Evolutionary conservation across 2,797 vertebrate species (phyloP).

Genomic region (Phalloptychus januarius): DNA sequence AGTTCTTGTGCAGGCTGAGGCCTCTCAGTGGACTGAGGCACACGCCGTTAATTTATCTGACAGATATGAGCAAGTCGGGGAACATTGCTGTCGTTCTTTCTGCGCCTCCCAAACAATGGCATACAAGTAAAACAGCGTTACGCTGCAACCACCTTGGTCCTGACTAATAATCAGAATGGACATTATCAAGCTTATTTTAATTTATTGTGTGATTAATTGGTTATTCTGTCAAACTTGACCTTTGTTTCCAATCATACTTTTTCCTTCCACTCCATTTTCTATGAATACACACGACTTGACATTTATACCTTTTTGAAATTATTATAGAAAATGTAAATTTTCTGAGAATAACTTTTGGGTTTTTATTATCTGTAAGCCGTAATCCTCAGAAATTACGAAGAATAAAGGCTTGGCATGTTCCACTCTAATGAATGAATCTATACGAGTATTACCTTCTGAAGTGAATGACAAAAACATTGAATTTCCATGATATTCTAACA

Average conservation of each 20-base stretch:
- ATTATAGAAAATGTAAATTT: neutral
- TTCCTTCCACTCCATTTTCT: no score
- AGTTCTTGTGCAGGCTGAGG: conserved; percentile 47
- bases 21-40: conserved; percentile 42
- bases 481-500: neutral
- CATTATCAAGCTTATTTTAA: no score
- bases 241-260: no score
- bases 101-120: conserved; percentile 34
- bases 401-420: neutral
- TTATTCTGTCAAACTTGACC: no score
- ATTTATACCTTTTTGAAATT: no score
- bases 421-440: neutral
- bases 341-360: neutral
- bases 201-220: no score
- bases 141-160: conserved; percentile 43
- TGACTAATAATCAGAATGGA: conserved; percentile 18
- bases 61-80: conserved; percentile 52
- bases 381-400: neutral
- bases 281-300: no score
- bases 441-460: neutral
- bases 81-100: conserved; percentile 22
- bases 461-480: neutral
- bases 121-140: conserved; percentile 33
- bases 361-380: neutral
- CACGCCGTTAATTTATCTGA: conserved; percentile 70